These are phyloP conservation scores for Drosophila arawakana DNA, from an alignment of 1,140 invertebrate species.

Conservation along the genomic window DNA sequence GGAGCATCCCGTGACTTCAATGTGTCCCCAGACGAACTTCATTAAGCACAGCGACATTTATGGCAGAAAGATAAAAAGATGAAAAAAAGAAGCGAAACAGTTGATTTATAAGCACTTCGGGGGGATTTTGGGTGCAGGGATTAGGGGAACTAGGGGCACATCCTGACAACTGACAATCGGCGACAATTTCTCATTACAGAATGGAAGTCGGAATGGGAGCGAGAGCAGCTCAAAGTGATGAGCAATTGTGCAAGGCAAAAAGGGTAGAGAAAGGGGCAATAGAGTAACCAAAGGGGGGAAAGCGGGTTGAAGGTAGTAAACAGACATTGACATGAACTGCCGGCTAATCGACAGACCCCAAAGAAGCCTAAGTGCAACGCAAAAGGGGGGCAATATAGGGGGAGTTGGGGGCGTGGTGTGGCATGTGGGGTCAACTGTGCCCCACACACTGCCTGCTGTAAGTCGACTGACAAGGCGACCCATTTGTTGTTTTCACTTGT, in stretches of 20 bases:
- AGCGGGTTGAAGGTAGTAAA: conserved; percentile 33
- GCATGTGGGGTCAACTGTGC: conserved; percentile 24
- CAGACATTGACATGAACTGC: conserved; percentile 73
- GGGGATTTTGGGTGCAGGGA: not conserved
- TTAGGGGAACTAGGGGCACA: conserved; percentile 6
- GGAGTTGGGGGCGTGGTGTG: not conserved
- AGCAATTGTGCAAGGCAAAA: conserved; percentile 69
- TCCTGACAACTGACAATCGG: conserved; percentile 63
- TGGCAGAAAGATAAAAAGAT: conserved; percentile 35
- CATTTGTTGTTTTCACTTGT: conserved; percentile 82
- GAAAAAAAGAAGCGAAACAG: conserved; percentile 52
- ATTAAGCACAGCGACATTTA: conserved; percentile 55
- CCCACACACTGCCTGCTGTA: conserved; percentile 33
- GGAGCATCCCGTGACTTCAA: conserved; percentile 11
- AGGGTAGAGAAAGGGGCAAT: not conserved
- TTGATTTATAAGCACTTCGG: conserved; percentile 65
- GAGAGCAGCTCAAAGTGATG: conserved; percentile 58
- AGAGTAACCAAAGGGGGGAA: not conserved
- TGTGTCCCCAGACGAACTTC: conserved; percentile 47
- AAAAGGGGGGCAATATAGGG: not conserved
- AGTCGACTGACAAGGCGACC: conserved; percentile 69
- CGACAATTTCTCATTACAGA: conserved; percentile 70
- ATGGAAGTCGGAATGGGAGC: conserved; percentile 16
- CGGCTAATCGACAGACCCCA: conserved; percentile 73
- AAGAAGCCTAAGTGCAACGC: conserved; percentile 48